phyloP scores from a whole-genome alignment of 1,140 invertebrate genomes.

The Heliconius congener region DNA sequence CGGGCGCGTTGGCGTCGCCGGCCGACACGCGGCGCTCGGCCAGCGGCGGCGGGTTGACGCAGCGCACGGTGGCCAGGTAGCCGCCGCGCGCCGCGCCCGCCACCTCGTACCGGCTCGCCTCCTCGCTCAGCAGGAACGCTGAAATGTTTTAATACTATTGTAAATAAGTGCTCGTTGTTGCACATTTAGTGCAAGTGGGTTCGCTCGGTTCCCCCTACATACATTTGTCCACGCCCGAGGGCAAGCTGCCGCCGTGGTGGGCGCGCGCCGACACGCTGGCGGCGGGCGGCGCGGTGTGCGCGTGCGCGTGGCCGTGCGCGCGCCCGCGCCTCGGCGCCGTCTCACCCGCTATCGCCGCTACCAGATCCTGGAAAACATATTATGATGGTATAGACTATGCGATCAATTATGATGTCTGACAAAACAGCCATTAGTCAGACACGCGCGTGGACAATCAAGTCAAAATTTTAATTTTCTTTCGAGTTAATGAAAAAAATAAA shows the following conservation, averaged over 20 bases:
- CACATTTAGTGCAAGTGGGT: too few species aligned
- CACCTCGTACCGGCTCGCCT: conserved; percentile 39
- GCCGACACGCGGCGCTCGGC: conserved; percentile 72
- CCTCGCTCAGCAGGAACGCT: conserved; percentile 70
- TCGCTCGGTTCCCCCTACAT: not conserved
- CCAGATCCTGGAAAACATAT: conserved; percentile 61
- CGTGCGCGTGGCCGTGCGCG: conserved; percentile 46
- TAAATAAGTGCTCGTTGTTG: too few species aligned
- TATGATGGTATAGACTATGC: too few species aligned
- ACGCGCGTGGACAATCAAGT: too few species aligned
- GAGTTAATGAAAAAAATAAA: too few species aligned
- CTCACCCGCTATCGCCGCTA: conserved; percentile 68
- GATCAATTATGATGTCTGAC: too few species aligned
- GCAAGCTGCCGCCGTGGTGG: conserved; percentile 76
- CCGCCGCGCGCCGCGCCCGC: conserved; percentile 50
- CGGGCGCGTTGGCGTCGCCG: conserved; percentile 65
- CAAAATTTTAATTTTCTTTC: too few species aligned
- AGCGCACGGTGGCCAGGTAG: conserved; percentile 78
- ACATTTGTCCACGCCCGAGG: conserved; percentile 79
- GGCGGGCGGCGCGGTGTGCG: conserved; percentile 42
- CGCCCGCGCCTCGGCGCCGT: conserved; percentile 54
- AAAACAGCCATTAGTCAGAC: too few species aligned
- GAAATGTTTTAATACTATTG: conserved; percentile 12
- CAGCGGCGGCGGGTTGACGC: conserved; percentile 77
- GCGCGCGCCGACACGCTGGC: conserved; percentile 68